Percentiles rank a stretch among this genome's conserved stretches.
Evolutionary conservation across 2,888 invertebrate species (phyloP).

Genomic region (Biston stratarius): DNA sequence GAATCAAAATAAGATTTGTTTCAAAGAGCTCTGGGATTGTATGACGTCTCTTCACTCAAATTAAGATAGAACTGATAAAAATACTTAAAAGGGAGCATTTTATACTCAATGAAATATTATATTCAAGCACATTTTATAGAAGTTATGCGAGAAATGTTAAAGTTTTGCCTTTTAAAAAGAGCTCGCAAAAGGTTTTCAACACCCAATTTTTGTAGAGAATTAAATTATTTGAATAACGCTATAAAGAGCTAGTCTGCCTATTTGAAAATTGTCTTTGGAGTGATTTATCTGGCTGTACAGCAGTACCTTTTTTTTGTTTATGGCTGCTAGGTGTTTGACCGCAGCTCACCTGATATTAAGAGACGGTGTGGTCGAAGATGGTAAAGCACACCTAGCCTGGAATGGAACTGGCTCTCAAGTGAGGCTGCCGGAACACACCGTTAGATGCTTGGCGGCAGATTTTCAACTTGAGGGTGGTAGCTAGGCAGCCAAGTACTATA

Average conservation of each 20-base stretch:
- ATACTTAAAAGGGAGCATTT: conserved; percentile 14
- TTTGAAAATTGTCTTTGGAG: neutral
- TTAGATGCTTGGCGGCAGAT: too few relatives aligned
- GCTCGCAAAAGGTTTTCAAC: conserved; percentile 2
- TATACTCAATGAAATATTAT: conserved; percentile 23
- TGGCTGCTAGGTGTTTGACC: too few relatives aligned
- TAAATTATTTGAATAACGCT: neutral
- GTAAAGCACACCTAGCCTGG: too few relatives aligned
- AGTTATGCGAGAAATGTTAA: conserved; percentile 28
- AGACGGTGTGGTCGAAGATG: too few relatives aligned
- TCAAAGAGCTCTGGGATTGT: conserved; percentile 14
- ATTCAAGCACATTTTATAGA: conserved; percentile 21
- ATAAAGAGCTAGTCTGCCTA: neutral
- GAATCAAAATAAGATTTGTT: conserved; percentile 22
- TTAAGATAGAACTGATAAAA: conserved; percentile 26
- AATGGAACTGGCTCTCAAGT: too few relatives aligned
- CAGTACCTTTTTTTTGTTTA: too few relatives aligned
- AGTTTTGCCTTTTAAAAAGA: conserved; percentile 16
- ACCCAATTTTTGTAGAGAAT: conserved; percentile 13
- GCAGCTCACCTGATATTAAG: too few relatives aligned
- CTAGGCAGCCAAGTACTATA: too few relatives aligned
- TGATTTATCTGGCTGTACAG: too few relatives aligned
- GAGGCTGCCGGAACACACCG: too few relatives aligned
- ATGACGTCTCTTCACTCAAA: conserved; percentile 9
- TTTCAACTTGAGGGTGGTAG: too few relatives aligned